A percentile compares a stretch with the other conserved stretches of the same genome.
Evolutionary conservation across 2,113 vertebrate species (phyloP).

Genomic region (Pan troglodytes): NHGRI_mPanTro3-v2.1_pri NC_072411.2:141395501-141396000

Average conservation of each 20-base stretch:
- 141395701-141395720: neutral
- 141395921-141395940: rapidly evolving
- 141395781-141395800: neutral
- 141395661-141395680: neutral
- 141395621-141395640: rapidly evolving
- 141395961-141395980: rapidly evolving
- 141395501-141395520: neutral
- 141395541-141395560: neutral
- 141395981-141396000: neutral
- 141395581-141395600: neutral
- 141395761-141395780: neutral
- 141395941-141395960: neutral
- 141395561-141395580: rapidly evolving
- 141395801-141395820: neutral
- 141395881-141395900: rapidly evolving
- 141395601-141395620: neutral
- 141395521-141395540: neutral
- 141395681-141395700: neutral
- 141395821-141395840: neutral
- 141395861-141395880: neutral
- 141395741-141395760: neutral
- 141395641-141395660: neutral
- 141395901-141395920: neutral
- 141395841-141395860: neutral
- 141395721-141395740: neutral